phyloP scores from a whole-genome alignment of 2,888 invertebrate genomes.

The Stomorhina lunata region DNA sequence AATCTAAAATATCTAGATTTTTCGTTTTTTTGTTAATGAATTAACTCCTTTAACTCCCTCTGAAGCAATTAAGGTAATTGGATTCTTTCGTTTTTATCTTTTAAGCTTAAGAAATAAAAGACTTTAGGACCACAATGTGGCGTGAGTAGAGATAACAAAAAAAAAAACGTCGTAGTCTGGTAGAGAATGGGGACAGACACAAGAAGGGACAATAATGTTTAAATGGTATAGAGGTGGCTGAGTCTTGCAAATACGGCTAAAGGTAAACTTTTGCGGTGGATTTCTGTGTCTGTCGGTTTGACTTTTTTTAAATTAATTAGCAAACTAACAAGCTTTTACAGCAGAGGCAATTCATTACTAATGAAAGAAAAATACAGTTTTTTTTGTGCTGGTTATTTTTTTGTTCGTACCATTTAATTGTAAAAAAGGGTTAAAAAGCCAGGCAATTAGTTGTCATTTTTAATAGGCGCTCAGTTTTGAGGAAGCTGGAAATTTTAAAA shows the following conservation, averaged over 20 bases:
- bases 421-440: slow-evolving; percentile 60
- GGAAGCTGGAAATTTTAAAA: slow-evolving; percentile 54
- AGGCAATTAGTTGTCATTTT: slow-evolving; percentile 68
- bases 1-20: not conserved
- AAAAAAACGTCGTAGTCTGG: not conserved
- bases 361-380: slow-evolving; percentile 46
- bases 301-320: slow-evolving; percentile 62
- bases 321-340: slow-evolving; percentile 59
- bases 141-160: not conserved
- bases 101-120: slow-evolving; percentile 28
- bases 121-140: slow-evolving; percentile 25
- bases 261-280: slow-evolving; percentile 1
- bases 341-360: slow-evolving; percentile 53
- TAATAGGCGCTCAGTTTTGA: slow-evolving; percentile 67
- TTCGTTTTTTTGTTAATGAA: not conserved
- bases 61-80: slow-evolving; percentile 55
- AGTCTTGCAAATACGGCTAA: slow-evolving; percentile 2
- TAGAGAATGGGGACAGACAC: not conserved
- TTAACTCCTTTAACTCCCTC: slow-evolving; percentile 14
- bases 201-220: not conserved
- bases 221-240: not conserved
- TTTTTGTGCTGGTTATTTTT: not conserved
- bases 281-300: not conserved
- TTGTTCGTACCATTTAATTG: slow-evolving; percentile 3
- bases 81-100: slow-evolving; percentile 11